Evolutionary conservation across 2,113 vertebrate genomes (phyloP).

Genomic region (Podarcis raffonei): DNA sequence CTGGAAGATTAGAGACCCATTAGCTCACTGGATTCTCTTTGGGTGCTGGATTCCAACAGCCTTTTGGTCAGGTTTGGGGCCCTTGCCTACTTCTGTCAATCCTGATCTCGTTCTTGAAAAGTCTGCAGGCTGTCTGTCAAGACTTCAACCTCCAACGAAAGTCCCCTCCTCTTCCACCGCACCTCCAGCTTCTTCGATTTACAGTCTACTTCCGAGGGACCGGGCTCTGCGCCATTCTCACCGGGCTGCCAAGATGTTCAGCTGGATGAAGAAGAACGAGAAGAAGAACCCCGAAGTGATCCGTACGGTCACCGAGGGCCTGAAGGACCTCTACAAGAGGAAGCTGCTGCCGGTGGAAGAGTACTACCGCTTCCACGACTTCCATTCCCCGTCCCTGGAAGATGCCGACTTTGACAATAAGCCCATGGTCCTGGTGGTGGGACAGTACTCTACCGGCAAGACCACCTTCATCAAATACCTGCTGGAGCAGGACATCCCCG

Average conservation of each 20-base stretch:
- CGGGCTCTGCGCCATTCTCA: background rate
- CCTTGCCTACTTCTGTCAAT: background rate
- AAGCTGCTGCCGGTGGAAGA: constrained; percentile 90
- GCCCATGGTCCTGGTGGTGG: constrained; percentile 93
- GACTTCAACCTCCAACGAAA: background rate
- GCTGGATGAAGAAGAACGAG: constrained; percentile 85
- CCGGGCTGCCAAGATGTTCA: constrained; percentile 81
- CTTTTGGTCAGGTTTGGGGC: background rate
- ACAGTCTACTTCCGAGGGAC: background rate
- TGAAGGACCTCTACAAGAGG: constrained; percentile 85
- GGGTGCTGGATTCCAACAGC: background rate
- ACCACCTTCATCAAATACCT: constrained; percentile 95
- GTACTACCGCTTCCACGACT: constrained; percentile 87
- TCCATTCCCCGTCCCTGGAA: constrained; percentile 88
- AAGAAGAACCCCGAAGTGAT: constrained; percentile 86
- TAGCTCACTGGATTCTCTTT: background rate
- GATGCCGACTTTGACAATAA: constrained; percentile 94
- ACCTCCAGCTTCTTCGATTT: background rate
- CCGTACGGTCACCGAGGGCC: constrained; percentile 87
- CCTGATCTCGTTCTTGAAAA: background rate
- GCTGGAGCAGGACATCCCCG: constrained; percentile 91
- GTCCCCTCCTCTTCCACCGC: background rate
- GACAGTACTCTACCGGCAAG: constrained; percentile 94
- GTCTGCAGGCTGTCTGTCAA: background rate
- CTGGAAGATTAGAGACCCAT: background rate